Base-by-base conservation (phyloP, 2,797 vertebrate genomes). In the Malurus splendens region DNA sequence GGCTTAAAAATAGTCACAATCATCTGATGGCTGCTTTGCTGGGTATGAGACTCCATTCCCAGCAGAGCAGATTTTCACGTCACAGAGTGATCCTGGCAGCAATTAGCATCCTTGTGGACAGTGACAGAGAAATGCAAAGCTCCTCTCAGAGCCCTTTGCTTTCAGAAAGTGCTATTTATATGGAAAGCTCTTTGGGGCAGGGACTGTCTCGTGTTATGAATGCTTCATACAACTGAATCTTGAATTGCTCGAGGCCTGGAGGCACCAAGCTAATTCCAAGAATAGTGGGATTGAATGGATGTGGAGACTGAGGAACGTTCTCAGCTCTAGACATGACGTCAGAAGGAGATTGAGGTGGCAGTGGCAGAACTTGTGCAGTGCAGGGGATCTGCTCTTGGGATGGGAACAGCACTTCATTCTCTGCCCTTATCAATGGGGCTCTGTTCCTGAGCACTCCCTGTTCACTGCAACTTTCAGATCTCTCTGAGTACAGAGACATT, bases 1-100 rank as follows among this genome's bases (percentile, higher is more conserved):
- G 90, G 87, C 74, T 82, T 94, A 95, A 94, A 94, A 94, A 94
- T 95, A 95, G 93, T 84, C 71, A 33, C 74, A 60, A 24, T 89
- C 80, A 44, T 93, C 87, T 90, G 80, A 80, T 82, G 80, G 33
- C 77, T 88, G 89, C 91, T 87, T 92, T 87, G 78, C 82, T 89
- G 87, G 83, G 12, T 82, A 71, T 76, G 77, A 93, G 87, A 56
- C 82, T 81, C 71, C 80, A 67, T 89, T 89, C 93, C 87, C 82
- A 65, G 33, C 9, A 62, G 92, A n/a, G 64, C n/a, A 44, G 71
- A 54, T 84, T 86, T 90, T 92, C 71, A 92, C 65, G 65, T 93
- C 57, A 51, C 7, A 14, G 66, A 75, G 91, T 74, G 89, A 36
- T 72, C 80, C 85, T 78, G 87, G 76, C 70, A 89, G 65, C 81